Conservation (phyloP, 1,140 invertebrate genomes). For the Idris sp. region DNA sequence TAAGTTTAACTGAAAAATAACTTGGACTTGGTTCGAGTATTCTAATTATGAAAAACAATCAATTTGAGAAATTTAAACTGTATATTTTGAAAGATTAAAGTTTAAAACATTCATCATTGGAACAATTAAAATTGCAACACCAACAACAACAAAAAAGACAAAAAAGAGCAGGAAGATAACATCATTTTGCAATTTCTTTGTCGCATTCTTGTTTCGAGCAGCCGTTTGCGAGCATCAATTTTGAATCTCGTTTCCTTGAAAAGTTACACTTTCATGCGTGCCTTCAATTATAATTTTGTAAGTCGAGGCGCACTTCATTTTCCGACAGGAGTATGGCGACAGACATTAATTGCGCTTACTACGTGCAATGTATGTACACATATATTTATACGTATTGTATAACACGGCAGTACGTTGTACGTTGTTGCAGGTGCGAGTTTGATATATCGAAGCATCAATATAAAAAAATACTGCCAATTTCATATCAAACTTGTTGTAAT, state of each 20-base stretch:
- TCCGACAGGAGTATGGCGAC: conserved; percentile 28
- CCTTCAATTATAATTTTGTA: conserved; percentile 30
- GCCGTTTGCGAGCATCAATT: conserved; percentile 2
- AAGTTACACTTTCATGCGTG: conserved; percentile 4
- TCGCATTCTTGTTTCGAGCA: conserved; percentile 11
- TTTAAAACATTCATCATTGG: no score
- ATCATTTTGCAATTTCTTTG: conserved; percentile 4
- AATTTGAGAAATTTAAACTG: no score
- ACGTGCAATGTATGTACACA: conserved; percentile 27
- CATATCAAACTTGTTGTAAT: no score
- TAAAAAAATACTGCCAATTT: no score
- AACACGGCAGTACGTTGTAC: conserved; percentile 38
- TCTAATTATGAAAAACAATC: no score
- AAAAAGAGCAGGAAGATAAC: conserved; percentile 15
- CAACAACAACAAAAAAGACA: conserved; percentile 3
- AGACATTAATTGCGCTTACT: conserved; percentile 36
- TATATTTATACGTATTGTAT: conserved; percentile 28
- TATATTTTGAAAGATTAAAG: no score
- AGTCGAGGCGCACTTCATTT: conserved; percentile 35
- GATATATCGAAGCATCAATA: conserved; percentile 12
- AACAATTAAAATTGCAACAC: conserved; percentile 17
- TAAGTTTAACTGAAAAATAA: no score
- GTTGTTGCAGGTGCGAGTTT: conserved; percentile 34
- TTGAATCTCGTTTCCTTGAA: conserved; percentile 16
- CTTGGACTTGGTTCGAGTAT: no score